Evolutionary conservation across 37 sponge, comb jelly and placozoan species (phyloP).

Genomic region (Diacarnus erythraeanus): DNA sequence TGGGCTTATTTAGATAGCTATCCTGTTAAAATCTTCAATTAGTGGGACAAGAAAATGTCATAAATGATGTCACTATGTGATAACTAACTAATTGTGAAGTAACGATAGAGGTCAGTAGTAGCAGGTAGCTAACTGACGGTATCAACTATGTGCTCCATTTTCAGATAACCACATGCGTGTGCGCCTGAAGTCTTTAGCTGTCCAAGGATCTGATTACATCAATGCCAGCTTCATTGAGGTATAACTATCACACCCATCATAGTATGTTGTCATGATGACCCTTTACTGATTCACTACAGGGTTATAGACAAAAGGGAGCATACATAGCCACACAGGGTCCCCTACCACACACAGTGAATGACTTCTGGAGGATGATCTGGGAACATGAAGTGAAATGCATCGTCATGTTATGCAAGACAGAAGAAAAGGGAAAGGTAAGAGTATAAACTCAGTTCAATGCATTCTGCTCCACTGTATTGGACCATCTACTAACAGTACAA

Average conservation of each 20-base stretch:
- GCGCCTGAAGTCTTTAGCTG: constrained; percentile 20
- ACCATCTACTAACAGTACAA: background rate
- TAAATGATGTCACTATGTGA: too few relatives aligned
- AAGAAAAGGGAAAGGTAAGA: constrained; percentile 24
- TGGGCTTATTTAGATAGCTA: too few relatives aligned
- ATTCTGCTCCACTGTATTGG: background rate
- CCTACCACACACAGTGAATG: constrained; percentile 49
- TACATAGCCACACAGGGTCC: constrained; percentile 80
- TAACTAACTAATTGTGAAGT: too few relatives aligned
- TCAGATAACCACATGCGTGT: constrained; percentile 27
- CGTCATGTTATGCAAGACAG: constrained; percentile 37
- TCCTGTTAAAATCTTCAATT: too few relatives aligned
- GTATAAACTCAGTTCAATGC: background rate
- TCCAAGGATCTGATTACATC: constrained; percentile 55
- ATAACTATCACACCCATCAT: too few relatives aligned
- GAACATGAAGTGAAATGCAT: constrained; percentile 26
- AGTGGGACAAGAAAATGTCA: too few relatives aligned
- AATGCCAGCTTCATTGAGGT: constrained; percentile 61
- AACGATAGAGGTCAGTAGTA: too few relatives aligned
- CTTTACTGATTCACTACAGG: constrained; percentile 7
- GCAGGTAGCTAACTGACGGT: too few relatives aligned
- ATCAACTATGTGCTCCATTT: too few relatives aligned
- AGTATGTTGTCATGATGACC: too few relatives aligned
- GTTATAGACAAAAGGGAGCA: constrained; percentile 29
- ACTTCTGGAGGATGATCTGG: constrained; percentile 83